phyloP scores from a whole-genome alignment of 2,888 invertebrate genomes.

The Coelinius sp. region DNA sequence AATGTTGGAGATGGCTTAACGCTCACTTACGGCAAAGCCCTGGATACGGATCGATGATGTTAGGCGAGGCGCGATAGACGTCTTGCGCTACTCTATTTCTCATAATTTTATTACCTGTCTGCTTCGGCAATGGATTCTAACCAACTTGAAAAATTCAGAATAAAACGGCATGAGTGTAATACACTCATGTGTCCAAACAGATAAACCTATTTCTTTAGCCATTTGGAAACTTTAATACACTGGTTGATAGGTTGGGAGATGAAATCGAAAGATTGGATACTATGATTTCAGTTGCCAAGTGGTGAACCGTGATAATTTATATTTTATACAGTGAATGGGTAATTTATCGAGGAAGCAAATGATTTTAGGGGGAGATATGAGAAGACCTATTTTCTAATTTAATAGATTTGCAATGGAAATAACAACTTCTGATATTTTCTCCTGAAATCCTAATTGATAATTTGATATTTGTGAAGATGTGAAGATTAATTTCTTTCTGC shows the following conservation, averaged over 20 bases:
- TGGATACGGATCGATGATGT: conserved; percentile 21
- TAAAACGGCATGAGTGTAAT: background rate
- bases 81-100: conserved; percentile 8
- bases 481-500: background rate
- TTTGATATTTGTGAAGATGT: no score
- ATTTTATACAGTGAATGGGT: background rate
- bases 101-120: conserved; percentile 8
- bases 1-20: background rate
- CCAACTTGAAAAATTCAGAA: background rate
- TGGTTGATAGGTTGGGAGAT: background rate
- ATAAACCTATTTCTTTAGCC: background rate
- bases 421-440: no score
- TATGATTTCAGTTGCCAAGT: no score
- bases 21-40: conserved; percentile 15
- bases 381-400: no score
- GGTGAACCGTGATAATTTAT: background rate
- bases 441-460: no score
- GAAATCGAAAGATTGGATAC: background rate
- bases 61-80: conserved; percentile 9
- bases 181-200: background rate
- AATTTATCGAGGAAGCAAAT: no score
- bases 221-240: background rate
- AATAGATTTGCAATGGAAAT: no score
- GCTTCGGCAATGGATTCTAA: background rate
- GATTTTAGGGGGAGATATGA: no score